A percentile compares a stretch with the other conserved stretches of the same genome.
Conservation (phyloP, 2,113 vertebrate genomes). For the Machaerirhynchus nigripectus region DNA sequence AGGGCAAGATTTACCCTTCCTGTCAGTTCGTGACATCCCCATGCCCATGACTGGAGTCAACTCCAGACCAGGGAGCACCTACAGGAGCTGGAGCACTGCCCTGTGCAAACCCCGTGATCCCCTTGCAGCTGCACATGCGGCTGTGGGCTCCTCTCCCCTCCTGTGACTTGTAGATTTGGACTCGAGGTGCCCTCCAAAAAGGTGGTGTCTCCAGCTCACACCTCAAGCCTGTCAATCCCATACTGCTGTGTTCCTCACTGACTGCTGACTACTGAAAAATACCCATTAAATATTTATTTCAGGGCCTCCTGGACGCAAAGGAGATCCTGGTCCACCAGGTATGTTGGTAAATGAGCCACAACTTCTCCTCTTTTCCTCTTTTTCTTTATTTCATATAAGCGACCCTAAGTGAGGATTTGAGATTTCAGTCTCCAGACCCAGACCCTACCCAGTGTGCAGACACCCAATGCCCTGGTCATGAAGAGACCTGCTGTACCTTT, state of each 20-base stretch:
- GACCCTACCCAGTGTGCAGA: background rate
- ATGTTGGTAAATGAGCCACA: background rate
- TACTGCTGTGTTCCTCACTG: background rate
- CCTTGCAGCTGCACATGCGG: too few species aligned
- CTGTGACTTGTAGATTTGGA: background rate
- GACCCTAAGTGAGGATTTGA: background rate
- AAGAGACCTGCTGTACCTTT: background rate
- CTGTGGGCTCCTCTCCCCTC: too few species aligned
- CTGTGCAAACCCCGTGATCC: fast-evolving
- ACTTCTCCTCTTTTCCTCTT: background rate
- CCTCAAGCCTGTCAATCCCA: background rate
- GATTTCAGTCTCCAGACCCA: background rate
- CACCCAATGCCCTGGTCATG: background rate
- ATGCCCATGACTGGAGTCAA: background rate
- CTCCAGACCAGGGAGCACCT: background rate
- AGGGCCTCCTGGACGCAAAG: conserved; percentile 51
- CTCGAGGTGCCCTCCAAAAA: background rate
- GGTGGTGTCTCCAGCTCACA: background rate
- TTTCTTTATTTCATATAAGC: background rate
- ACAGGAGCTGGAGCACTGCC: background rate
- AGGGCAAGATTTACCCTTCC: background rate
- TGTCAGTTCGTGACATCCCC: background rate
- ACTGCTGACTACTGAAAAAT: background rate
- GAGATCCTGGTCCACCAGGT: conserved; percentile 67
- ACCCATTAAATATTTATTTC: conserved; percentile 35